Percentiles rank a stretch among this genome's conserved stretches.
phyloP scores from a whole-genome alignment of 2,797 vertebrate species.

The Epinephelus awoara region DNA sequence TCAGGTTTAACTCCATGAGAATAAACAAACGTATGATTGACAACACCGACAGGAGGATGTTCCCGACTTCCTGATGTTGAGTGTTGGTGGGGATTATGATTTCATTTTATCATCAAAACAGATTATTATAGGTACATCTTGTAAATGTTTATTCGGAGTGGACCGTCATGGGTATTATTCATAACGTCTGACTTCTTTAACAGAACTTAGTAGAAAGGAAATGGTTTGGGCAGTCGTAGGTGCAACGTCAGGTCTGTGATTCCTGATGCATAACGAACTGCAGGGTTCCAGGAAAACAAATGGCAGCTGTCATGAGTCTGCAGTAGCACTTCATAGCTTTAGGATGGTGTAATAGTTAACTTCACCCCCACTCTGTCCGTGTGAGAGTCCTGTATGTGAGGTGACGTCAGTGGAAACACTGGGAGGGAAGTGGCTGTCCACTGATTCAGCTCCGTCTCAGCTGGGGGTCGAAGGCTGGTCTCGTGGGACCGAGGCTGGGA shows the following conservation, averaged over 20 bases:
- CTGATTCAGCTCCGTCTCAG: conserved; percentile 46
- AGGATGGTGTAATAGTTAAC: conserved; percentile 37
- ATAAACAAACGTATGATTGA: not conserved
- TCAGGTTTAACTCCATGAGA: not conserved
- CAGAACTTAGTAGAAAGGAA: not conserved
- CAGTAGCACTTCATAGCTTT: conserved; percentile 16
- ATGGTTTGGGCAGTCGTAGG: not conserved
- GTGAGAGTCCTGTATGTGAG: conserved; percentile 5
- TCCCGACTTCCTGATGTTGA: too few species aligned
- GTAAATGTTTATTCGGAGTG: not conserved
- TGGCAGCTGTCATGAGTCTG: conserved; percentile 13
- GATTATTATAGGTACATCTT: not conserved
- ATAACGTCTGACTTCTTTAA: not conserved
- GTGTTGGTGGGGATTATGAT: too few species aligned
- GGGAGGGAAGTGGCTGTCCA: conserved; percentile 24
- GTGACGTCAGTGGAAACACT: conserved; percentile 68
- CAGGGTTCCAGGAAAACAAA: conserved; percentile 15
- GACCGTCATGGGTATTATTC: not conserved
- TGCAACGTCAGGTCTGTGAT: not conserved
- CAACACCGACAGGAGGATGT: too few species aligned
- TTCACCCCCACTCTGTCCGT: not conserved
- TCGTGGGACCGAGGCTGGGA: conserved; percentile 21
- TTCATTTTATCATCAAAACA: too few species aligned
- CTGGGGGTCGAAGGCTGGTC: conserved; percentile 32
- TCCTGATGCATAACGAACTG: conserved; percentile 1